These are phyloP conservation scores for Drosophila ananassae DNA, from an alignment of 1,140 invertebrate species.

Conservation along the genomic window DNA sequence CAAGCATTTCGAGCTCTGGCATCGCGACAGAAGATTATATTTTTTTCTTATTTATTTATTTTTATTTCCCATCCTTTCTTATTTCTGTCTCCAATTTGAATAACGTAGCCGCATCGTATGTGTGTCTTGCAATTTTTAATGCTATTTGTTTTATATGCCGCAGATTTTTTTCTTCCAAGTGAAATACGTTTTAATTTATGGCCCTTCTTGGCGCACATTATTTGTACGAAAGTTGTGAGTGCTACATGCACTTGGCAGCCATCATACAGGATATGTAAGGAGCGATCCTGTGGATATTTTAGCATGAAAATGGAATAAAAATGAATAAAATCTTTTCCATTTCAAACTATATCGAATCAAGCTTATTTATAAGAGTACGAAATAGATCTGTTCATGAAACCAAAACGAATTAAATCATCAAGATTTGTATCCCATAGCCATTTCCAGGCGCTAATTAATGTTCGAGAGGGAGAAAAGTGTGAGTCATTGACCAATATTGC, in stretches of 20 bases:
- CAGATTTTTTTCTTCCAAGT: conserved; percentile 80
- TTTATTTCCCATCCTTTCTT: conserved; percentile 29
- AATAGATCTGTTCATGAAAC: not conserved
- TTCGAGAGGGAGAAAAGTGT: conserved; percentile 21
- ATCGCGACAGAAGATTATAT: conserved; percentile 49
- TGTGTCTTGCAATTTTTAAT: conserved; percentile 75
- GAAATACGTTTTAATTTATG: conserved; percentile 82
- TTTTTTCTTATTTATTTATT: conserved; percentile 16
- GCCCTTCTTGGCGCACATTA: conserved; percentile 63
- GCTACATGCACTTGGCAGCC: conserved; percentile 78
- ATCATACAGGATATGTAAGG: conserved; percentile 42
- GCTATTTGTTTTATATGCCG: conserved; percentile 77
- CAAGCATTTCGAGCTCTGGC: conserved; percentile 48
- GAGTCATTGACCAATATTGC: conserved; percentile 58
- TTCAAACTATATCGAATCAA: not conserved
- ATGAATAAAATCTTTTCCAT: not conserved
- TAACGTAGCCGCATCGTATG: conserved; percentile 57
- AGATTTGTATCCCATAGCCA: not conserved
- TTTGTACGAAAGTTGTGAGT: conserved; percentile 55
- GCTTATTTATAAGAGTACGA: not conserved
- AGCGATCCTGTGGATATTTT: conserved; percentile 1
- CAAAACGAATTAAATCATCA: conserved; percentile 44
- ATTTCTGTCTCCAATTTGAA: conserved; percentile 76
- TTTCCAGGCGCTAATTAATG: conserved; percentile 46
- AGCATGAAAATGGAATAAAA: not conserved